Conservation (phyloP, 2,888 invertebrate species). For the Cordilura impudica region DNA sequence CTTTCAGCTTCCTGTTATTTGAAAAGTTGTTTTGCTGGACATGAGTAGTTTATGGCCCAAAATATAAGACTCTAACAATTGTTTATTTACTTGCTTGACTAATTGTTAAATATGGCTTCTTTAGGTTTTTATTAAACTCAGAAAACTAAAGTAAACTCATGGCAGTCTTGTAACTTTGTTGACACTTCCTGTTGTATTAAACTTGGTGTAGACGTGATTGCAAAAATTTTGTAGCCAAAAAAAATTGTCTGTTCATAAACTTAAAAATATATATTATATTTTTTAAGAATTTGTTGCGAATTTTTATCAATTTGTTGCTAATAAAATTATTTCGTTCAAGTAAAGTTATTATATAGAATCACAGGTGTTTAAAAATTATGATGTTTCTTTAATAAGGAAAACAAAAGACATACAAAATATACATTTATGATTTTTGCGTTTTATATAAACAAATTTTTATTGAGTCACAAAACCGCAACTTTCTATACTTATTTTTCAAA, state of each 20-base stretch:
- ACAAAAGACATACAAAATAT: slow-evolving; percentile 10
- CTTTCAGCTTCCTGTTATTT: slow-evolving; percentile 29
- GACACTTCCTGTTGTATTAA: slow-evolving; percentile 51
- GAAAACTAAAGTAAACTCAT: slow-evolving; percentile 2
- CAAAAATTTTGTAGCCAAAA: slow-evolving; percentile 18
- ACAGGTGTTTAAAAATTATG: neutral
- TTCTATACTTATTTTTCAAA: no score
- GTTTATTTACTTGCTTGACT: slow-evolving; percentile 56
- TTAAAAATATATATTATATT: neutral
- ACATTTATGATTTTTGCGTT: no score
- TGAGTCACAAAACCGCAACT: no score
- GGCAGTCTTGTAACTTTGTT: slow-evolving; percentile 3
- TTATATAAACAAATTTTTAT: no score
- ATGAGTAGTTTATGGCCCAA: slow-evolving; percentile 37
- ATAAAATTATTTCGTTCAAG: slow-evolving; percentile 10
- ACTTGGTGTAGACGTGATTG: slow-evolving; percentile 13
- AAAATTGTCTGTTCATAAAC: neutral
- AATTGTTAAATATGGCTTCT: slow-evolving; percentile 59
- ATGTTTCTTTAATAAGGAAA: neutral
- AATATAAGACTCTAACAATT: slow-evolving; percentile 40
- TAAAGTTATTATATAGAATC: neutral
- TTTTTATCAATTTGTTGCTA: slow-evolving; percentile 3
- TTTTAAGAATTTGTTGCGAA: neutral
- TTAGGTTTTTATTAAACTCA: slow-evolving; percentile 2
- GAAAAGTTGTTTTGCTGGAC: slow-evolving; percentile 17